Percentiles rank a stretch among this genome's conserved stretches.
Evolutionary conservation across 1,140 invertebrate species (phyloP).

Genomic region (Drusus annulatus): DNA sequence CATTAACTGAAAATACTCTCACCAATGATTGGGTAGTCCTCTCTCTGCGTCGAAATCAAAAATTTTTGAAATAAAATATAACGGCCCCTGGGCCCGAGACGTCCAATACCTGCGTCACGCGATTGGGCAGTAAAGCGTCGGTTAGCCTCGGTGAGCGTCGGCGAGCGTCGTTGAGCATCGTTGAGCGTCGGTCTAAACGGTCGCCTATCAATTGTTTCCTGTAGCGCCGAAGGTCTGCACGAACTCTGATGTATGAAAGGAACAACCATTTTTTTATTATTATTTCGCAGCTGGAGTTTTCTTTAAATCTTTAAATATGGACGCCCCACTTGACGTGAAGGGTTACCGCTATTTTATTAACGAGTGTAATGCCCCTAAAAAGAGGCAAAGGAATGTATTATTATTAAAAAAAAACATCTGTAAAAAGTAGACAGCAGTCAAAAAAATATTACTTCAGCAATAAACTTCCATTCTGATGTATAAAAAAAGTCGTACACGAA

Average conservation of each 20-base stretch:
- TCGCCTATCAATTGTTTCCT: slow-evolving; percentile 46
- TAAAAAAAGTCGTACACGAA: no score
- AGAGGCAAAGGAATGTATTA: no score
- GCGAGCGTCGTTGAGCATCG: slow-evolving; percentile 23
- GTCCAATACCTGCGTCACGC: slow-evolving; percentile 36
- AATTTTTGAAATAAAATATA: slow-evolving; percentile 9
- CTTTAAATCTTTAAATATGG: neutral
- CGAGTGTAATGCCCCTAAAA: no score
- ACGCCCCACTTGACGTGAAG: no score
- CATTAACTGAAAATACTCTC: no score
- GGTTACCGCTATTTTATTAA: no score
- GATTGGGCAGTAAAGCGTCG: slow-evolving; percentile 48
- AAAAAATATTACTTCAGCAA: no score
- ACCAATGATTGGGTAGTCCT: no score
- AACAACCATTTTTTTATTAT: neutral
- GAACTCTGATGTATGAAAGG: slow-evolving; percentile 6
- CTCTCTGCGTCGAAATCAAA: slow-evolving; percentile 22
- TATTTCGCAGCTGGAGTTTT: neutral
- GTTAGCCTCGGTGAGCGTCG: slow-evolving; percentile 39
- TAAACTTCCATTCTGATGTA: no score
- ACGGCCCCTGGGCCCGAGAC: neutral
- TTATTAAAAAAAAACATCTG: no score
- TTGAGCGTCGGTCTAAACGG: slow-evolving; percentile 43
- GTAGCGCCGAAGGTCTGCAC: neutral
- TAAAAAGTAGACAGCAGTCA: no score